Percentiles rank a stretch among this genome's conserved stretches.
Evolutionary conservation across 2,888 invertebrate species (phyloP).

Genomic region (Drosophila lacicola): DNA sequence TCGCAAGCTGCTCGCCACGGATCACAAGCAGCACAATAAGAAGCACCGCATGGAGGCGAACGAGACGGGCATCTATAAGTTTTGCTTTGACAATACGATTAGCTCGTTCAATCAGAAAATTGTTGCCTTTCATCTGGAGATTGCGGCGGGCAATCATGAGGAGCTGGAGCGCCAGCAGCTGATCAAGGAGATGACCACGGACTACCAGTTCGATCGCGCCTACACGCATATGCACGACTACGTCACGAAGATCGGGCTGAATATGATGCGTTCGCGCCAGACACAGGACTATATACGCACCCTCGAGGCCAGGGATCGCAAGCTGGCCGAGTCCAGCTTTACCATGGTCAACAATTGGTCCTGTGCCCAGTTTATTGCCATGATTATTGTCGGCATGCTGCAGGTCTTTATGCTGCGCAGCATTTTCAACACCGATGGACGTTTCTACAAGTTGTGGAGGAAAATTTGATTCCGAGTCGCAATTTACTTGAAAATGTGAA

Average conservation of each 20-base stretch:
- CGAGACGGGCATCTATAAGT: slow-evolving; percentile 90
- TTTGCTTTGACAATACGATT: slow-evolving; percentile 95
- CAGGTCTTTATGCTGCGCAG: slow-evolving; percentile 92
- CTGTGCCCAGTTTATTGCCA: slow-evolving; percentile 89
- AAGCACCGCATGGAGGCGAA: slow-evolving; percentile 87
- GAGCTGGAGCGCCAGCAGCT: slow-evolving; percentile 85
- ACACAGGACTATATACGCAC: slow-evolving; percentile 90
- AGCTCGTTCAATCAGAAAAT: slow-evolving; percentile 92
- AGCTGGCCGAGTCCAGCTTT: slow-evolving; percentile 92
- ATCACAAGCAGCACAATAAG: slow-evolving; percentile 87
- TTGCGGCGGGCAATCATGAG: slow-evolving; percentile 87
- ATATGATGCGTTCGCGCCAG: slow-evolving; percentile 87
- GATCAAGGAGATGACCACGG: slow-evolving; percentile 84
- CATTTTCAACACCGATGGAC: slow-evolving; percentile 88
- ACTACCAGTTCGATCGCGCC: slow-evolving; percentile 87
- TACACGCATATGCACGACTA: slow-evolving; percentile 88
- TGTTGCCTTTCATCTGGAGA: slow-evolving; percentile 91
- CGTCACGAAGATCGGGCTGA: slow-evolving; percentile 87
- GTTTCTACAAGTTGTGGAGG: slow-evolving; percentile 81
- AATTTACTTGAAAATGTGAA: not conserved
- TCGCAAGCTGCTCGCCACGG: slow-evolving; percentile 88
- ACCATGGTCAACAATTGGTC: slow-evolving; percentile 93
- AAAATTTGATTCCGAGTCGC: slow-evolving; percentile 35
- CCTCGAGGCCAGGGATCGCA: slow-evolving; percentile 92
- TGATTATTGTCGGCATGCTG: slow-evolving; percentile 90